Evolutionary conservation across 1,140 invertebrate species (phyloP), one percentile per base, ranked within the genome.

Genomic region (Pachypsylla venusta): DNA sequence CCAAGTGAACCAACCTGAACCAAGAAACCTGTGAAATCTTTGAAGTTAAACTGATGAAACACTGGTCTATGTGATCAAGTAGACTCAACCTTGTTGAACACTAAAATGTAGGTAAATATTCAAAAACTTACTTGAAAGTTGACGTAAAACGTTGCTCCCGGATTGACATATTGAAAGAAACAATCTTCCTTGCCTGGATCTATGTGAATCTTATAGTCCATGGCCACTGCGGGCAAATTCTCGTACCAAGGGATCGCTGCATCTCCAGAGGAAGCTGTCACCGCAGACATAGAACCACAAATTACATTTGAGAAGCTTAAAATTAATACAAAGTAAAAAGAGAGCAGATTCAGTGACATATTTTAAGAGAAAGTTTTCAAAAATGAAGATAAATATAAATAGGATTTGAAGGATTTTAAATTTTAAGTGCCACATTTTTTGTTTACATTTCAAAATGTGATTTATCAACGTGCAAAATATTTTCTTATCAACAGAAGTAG

Each of bases 171-270:
- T 75, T 93, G 90, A 73, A 82, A 93, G 70, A 93, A 95, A 76
- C 91, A 95, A 66, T 94, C 91, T 72, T 95, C 90, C 75, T 93
- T 93, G 26, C 89, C 89, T 10, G 90, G 84, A 69, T 94, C 89
- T 59, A 95, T 83, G 70, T 93, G 87, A 16, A 94, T 85, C 77
- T 93, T 93, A 70, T 93, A 93, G 64, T 95, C 90, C 87, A 93
- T 93, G 0, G 89, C 88, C 20, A 93, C 86, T 14, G 89, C 89
- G 2, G 89, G 89, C 54, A 89, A 68, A 60, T 81, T 81, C 24
- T 60, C 59, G 7, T 63, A 60, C 62, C 62, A 60, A 0, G 56
- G 62, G 25, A 26, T 56, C 0, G 26, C 53, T 2, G 48, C 16
- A 2, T 62, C 35, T 14, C 7, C 24, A 3, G 39, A 22, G 1